Evolutionary conservation across 2,797 vertebrate genomes (phyloP).

Genomic region (Potorous gilbertii): DNA sequence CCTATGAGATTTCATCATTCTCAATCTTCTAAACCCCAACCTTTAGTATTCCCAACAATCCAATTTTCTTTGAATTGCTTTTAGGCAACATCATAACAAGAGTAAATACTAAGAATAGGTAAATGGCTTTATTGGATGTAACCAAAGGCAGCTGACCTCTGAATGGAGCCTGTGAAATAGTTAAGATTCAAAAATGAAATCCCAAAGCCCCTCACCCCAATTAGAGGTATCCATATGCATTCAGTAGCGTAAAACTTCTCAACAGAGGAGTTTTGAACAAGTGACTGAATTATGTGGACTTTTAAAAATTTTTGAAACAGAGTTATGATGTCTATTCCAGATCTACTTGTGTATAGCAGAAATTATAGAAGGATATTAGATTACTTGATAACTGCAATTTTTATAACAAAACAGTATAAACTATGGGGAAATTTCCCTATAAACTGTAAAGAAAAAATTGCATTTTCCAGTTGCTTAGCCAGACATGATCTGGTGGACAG

Average conservation of each 20-base stretch:
- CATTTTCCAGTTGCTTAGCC: not conserved
- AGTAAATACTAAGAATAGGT: not conserved
- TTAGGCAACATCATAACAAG: not conserved
- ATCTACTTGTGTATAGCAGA: not conserved
- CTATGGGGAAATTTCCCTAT: not conserved
- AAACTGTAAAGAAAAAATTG: not conserved
- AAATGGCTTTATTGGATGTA: not conserved
- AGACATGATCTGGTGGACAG: not conserved
- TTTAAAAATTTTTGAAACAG: not conserved
- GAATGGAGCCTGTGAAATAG: not conserved
- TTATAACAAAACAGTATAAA: not conserved
- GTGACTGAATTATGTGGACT: not conserved
- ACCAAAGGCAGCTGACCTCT: not conserved
- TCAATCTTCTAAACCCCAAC: not conserved
- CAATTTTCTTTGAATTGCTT: too few relatives aligned
- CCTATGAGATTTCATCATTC: not conserved
- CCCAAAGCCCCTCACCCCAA: not conserved
- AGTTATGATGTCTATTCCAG: not conserved
- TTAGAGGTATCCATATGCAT: not conserved
- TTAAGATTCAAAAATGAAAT: not conserved
- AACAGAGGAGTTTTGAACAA: not conserved
- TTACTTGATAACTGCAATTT: not conserved
- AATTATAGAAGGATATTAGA: not conserved
- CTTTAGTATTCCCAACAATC: not conserved
- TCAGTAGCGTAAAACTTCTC: not conserved